phyloP scores from a whole-genome alignment of 2,113 vertebrate species.

The Dipodomys stephensi region DNA sequence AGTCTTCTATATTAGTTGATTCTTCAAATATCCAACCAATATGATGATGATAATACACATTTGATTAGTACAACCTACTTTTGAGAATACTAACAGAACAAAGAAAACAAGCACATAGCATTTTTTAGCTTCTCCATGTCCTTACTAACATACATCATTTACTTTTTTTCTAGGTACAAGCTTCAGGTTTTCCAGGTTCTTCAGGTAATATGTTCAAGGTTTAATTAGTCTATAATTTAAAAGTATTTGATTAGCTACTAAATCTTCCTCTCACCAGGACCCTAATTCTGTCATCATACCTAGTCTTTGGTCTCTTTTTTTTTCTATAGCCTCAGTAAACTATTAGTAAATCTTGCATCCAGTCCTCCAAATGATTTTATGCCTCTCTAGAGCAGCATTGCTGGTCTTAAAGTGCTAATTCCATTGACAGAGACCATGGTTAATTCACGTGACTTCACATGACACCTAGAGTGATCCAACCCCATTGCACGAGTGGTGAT shows the following conservation, averaged over 20 bases:
- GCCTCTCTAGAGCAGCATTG: background rate
- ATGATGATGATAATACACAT: background rate
- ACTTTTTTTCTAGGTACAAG: background rate
- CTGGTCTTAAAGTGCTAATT: background rate
- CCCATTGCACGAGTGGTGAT: background rate
- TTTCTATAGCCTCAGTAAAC: conserved; percentile 8
- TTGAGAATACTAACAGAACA: background rate
- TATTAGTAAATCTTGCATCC: background rate
- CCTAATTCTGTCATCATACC: background rate
- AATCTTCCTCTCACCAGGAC: background rate
- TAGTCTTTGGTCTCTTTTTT: background rate
- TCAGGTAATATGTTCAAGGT: background rate
- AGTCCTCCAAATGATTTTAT: background rate
- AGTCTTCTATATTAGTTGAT: background rate
- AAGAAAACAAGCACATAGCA: background rate
- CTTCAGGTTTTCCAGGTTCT: background rate
- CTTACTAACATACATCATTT: background rate
- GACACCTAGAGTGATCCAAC: background rate
- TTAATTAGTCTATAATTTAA: background rate
- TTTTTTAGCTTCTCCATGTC: background rate
- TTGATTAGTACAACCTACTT: background rate
- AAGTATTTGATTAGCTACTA: background rate
- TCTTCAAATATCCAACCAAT: conserved; percentile 29
- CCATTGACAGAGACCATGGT: background rate
- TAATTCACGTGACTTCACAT: background rate